These are phyloP conservation scores for Ceratosolen solmsi DNA, from an alignment of 1,140 invertebrate genomes.

Conservation along the genomic window DNA sequence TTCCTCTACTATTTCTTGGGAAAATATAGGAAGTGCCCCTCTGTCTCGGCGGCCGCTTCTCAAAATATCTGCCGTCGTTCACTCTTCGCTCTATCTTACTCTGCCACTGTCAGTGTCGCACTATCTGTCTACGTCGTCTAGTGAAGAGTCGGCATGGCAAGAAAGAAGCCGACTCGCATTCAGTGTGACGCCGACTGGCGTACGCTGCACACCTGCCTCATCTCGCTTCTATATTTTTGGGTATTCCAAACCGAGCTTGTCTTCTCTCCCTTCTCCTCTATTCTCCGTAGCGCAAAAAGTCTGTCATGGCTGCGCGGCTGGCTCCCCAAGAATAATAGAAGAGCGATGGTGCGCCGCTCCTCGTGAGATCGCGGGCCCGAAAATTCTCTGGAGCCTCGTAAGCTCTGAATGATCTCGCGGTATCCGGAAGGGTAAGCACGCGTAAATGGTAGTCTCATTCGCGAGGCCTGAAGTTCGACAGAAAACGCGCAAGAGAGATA, in stretches of 20 bases:
- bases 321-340: conserved; percentile 14
- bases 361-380: not conserved
- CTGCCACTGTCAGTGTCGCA: conserved; percentile 35
- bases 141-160: not conserved
- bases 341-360: not conserved
- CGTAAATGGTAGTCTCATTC: conserved; percentile 32
- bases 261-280: not conserved
- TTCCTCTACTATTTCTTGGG: conserved; percentile 2
- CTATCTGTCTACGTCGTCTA: not conserved
- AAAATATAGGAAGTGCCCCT: conserved; percentile 35
- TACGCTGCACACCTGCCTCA: conserved; percentile 28
- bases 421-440: conserved; percentile 65
- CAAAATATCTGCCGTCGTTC: conserved; percentile 12
- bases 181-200: not conserved
- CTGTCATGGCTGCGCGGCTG: not conserved
- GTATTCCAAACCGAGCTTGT: not conserved
- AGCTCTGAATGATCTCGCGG: conserved; percentile 49
- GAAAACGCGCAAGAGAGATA: not conserved
- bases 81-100: not conserved
- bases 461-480: not conserved
- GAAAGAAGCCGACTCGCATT: conserved; percentile 23
- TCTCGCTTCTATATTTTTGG: not conserved
- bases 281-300: not conserved
- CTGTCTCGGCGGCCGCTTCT: not conserved
- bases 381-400: not conserved